Evolutionary conservation across 2,797 vertebrate genomes (phyloP).

Genomic region (Arrhamphus sclerolepis): DNA sequence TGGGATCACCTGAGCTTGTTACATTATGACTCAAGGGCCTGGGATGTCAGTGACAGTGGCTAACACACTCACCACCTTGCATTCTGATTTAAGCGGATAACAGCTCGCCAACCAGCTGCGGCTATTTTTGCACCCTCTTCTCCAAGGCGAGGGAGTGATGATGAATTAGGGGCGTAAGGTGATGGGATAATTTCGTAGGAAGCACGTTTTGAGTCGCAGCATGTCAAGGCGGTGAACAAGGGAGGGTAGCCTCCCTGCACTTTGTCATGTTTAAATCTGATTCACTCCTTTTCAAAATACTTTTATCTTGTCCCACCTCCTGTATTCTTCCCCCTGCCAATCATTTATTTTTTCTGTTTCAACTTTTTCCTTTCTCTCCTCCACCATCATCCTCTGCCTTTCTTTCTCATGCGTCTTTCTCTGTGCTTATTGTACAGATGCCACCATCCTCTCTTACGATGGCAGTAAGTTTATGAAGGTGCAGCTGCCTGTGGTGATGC

Average conservation of each 20-base stretch:
- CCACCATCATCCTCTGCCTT: constrained; percentile 14
- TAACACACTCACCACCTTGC: constrained; percentile 60
- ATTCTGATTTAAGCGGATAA: constrained; percentile 68
- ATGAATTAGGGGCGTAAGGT: constrained; percentile 58
- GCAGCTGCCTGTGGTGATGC: constrained; percentile 97
- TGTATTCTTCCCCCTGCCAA: constrained; percentile 49
- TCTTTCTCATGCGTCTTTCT: constrained; percentile 9
- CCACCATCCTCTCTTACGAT: constrained; percentile 96
- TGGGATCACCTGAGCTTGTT: constrained; percentile 78
- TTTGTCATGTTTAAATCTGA: constrained; percentile 58
- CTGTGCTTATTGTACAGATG: constrained; percentile 81
- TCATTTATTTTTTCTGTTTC: constrained; percentile 29
- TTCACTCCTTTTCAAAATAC: constrained; percentile 49
- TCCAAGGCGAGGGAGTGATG: constrained; percentile 50
- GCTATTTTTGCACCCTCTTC: constrained; percentile 66
- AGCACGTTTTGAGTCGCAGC: constrained; percentile 46
- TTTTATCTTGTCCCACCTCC: constrained; percentile 49
- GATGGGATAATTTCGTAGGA: constrained; percentile 50
- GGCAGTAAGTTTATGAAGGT: constrained; percentile 99
- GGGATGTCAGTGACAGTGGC: constrained; percentile 62
- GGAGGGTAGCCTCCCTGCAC: constrained; percentile 15
- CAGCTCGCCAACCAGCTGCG: constrained; percentile 56
- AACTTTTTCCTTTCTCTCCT: constrained; percentile 23
- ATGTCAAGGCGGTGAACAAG: constrained; percentile 35
- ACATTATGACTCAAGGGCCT: constrained; percentile 72